Percentiles rank a stretch among this genome's conserved stretches.
phyloP scores from a whole-genome alignment of 1,140 invertebrate genomes.

The Heterodera carotae region DNA sequence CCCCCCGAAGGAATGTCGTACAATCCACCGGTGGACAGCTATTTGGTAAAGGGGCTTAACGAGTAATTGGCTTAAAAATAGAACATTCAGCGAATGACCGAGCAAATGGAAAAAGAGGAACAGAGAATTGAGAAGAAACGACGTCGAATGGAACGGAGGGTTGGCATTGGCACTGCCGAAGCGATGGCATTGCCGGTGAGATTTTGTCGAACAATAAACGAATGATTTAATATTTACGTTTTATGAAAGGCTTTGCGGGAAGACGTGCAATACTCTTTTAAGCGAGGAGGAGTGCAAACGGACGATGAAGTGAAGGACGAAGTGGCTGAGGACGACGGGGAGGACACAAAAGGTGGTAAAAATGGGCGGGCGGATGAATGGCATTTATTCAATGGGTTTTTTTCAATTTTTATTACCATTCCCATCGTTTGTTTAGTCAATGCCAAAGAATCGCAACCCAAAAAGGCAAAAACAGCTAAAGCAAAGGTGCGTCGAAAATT shows the following conservation, averaged over 20 bases:
- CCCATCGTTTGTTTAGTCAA: not conserved
- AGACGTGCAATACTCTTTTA: not conserved
- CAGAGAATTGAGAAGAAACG: conserved; percentile 21
- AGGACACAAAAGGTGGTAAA: not conserved
- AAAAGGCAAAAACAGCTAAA: not conserved
- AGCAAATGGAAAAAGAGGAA: conserved; percentile 39
- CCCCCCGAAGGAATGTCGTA: conserved; percentile 42
- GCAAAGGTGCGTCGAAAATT: not conserved
- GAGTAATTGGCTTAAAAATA: not conserved
- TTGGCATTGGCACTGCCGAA: not conserved
- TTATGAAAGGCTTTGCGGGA: conserved; percentile 6
- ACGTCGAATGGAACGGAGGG: conserved; percentile 9
- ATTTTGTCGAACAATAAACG: too few species aligned
- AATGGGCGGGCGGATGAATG: not conserved
- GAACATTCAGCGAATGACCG: conserved; percentile 30
- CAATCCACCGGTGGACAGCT: conserved; percentile 43
- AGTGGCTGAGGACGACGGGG: not conserved
- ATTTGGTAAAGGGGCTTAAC: conserved; percentile 37
- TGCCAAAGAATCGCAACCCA: not conserved
- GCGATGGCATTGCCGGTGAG: not conserved
- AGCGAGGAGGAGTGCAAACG: not conserved
- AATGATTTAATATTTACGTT: not conserved
- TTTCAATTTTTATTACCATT: not conserved
- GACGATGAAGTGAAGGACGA: conserved; percentile 17
- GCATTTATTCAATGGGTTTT: not conserved